Evolutionary conservation across 2,888 invertebrate species (phyloP).

Genomic region (Orthosia incerta): DNA sequence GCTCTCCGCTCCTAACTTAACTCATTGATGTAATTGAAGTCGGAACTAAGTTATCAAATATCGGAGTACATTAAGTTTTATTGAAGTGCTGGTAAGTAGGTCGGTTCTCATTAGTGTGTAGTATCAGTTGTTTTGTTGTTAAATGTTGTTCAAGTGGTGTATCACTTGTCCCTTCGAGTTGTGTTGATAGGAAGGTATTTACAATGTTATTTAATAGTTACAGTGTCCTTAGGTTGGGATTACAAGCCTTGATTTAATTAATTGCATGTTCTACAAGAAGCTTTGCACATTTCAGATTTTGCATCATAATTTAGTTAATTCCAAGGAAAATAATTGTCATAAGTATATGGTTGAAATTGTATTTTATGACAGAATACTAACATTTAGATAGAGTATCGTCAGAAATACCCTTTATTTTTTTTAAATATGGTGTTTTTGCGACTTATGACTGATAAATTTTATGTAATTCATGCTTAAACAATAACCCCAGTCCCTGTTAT

Average conservation of each 20-base stretch:
- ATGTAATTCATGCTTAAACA: background rate
- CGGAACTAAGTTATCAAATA: slow-evolving; percentile 71
- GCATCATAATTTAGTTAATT: background rate
- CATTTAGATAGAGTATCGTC: no score
- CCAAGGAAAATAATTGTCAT: no score
- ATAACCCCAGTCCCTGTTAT: background rate
- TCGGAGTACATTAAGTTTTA: slow-evolving; percentile 67
- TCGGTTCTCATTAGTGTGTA: slow-evolving; percentile 61
- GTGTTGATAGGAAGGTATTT: slow-evolving; percentile 11
- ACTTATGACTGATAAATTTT: background rate
- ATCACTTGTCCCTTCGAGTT: slow-evolving; percentile 26
- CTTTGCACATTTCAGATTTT: background rate
- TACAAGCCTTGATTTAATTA: background rate
- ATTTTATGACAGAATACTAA: no score
- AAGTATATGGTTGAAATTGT: background rate
- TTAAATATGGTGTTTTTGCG: background rate
- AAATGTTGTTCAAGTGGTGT: slow-evolving; percentile 14
- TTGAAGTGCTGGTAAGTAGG: slow-evolving; percentile 61
- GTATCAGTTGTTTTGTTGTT: slow-evolving; percentile 34
- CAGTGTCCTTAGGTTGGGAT: slow-evolving; percentile 14
- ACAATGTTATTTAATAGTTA: slow-evolving; percentile 23
- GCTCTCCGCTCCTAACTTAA: slow-evolving; percentile 43
- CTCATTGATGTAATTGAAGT: slow-evolving; percentile 63
- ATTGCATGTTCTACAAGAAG: background rate
- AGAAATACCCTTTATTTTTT: background rate